A percentile compares a stretch with the other conserved stretches of the same genome.
Evolutionary conservation across 2,113 vertebrate species (phyloP).

Genomic region (Gobiocypris rarus): DNA sequence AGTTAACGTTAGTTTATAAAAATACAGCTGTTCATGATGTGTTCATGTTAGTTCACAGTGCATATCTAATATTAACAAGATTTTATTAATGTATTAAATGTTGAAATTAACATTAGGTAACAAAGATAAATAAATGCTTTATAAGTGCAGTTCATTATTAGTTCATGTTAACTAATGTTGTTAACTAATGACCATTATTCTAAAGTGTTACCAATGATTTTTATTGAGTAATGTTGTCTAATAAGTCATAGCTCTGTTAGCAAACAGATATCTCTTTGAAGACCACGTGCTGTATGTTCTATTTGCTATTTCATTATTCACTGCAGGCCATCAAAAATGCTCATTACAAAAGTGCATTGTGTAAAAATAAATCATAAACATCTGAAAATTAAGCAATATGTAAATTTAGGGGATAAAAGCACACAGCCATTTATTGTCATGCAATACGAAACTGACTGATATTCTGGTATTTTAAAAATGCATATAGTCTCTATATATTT

Average conservation of each 20-base stretch:
- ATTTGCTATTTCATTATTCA: slow-evolving; percentile 36
- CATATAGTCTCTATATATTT: background rate
- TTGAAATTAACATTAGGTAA: too few species aligned
- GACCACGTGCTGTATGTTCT: background rate
- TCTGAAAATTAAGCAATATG: background rate
- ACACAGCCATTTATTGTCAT: background rate
- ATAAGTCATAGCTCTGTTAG: slow-evolving; percentile 20
- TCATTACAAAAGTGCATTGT: slow-evolving; percentile 26
- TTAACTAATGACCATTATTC: too few species aligned
- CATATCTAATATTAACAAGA: too few species aligned
- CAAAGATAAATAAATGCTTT: too few species aligned
- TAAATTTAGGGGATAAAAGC: background rate
- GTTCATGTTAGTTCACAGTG: too few species aligned
- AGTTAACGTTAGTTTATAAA: too few species aligned
- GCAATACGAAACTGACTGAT: background rate
- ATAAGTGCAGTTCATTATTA: too few species aligned
- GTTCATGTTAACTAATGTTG: too few species aligned
- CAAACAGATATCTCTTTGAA: background rate
- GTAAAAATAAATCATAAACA: slow-evolving; percentile 21
- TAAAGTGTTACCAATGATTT: too few species aligned
- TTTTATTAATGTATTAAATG: too few species aligned
- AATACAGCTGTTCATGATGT: too few species aligned
- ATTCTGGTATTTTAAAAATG: background rate
- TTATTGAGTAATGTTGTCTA: background rate
- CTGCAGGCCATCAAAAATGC: background rate